phyloP scores from a whole-genome alignment of 2,888 invertebrate species.

The Allygus modestus region DNA sequence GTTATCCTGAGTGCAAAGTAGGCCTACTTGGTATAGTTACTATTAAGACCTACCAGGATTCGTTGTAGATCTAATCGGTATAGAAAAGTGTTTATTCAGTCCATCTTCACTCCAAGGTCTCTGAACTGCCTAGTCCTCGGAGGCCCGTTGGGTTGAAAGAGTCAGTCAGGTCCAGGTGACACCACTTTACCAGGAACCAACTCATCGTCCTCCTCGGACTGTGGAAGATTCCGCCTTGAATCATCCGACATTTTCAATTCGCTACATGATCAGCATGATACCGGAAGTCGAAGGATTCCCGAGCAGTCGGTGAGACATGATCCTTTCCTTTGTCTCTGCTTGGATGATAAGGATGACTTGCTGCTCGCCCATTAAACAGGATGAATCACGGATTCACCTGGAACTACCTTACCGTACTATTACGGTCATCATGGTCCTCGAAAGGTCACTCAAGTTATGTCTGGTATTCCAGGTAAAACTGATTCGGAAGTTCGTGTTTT shows the following conservation, averaged over 20 bases:
- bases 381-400: slow-evolving; percentile 13
- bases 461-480: slow-evolving; percentile 25
- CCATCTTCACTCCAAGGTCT: too few relatives aligned
- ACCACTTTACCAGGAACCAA: background rate
- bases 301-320: background rate
- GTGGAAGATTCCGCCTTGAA: slow-evolving; percentile 22
- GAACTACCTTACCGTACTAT: slow-evolving; percentile 14
- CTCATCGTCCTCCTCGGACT: background rate
- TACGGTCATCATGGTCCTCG: background rate
- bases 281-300: background rate
- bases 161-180: background rate
- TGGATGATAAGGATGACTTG: slow-evolving; percentile 32
- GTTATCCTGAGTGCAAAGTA: too few relatives aligned
- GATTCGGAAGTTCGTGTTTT: background rate
- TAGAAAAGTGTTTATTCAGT: too few relatives aligned
- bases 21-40: too few relatives aligned
- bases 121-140: too few relatives aligned
- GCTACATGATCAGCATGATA: background rate
- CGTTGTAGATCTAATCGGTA: too few relatives aligned
- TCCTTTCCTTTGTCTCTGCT: slow-evolving; percentile 1
- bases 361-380: background rate
- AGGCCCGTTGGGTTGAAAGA: too few relatives aligned
- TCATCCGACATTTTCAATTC: slow-evolving; percentile 2
- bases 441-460: slow-evolving; percentile 8
- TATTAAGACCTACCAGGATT: too few relatives aligned